A percentile compares a stretch with the other conserved stretches of the same genome.
Evolutionary conservation across 2,113 vertebrate genomes (phyloP).

Genomic region (Pseudorectes ferrugineus): DNA sequence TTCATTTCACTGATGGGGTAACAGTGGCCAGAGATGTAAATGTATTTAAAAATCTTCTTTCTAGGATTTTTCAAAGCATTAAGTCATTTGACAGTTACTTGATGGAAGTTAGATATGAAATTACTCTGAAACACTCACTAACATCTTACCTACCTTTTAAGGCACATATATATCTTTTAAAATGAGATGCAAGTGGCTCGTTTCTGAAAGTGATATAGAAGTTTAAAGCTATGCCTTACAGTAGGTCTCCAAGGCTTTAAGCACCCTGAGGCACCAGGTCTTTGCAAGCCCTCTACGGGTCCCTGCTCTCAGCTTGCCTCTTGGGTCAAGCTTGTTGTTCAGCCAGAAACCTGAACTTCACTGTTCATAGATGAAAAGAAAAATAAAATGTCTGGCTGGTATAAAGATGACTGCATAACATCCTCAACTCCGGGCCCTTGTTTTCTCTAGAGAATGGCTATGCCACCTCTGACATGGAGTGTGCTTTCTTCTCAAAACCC

Average conservation of each 20-base stretch:
- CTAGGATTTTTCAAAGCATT: background rate
- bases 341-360: background rate
- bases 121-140: background rate
- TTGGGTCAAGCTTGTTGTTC: background rate
- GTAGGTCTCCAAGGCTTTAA: background rate
- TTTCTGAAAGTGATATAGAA: background rate
- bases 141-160: background rate
- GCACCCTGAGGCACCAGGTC: background rate
- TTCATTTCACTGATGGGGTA: background rate
- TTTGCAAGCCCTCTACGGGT: background rate
- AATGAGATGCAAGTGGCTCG: background rate
- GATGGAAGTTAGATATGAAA: background rate
- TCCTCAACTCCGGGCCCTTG: background rate
- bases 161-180: background rate
- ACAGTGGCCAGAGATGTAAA: background rate
- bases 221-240: background rate
- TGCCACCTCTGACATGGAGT: background rate
- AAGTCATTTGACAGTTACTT: background rate
- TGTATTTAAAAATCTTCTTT: background rate
- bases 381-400: background rate
- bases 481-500: background rate
- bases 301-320: background rate
- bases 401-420: background rate
- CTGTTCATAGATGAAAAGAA: background rate
- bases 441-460: background rate